A percentile compares a stretch with the other conserved stretches of the same genome.
phyloP scores from a whole-genome alignment of 2,797 vertebrate species.

The Pachyuromys duprasi region DNA sequence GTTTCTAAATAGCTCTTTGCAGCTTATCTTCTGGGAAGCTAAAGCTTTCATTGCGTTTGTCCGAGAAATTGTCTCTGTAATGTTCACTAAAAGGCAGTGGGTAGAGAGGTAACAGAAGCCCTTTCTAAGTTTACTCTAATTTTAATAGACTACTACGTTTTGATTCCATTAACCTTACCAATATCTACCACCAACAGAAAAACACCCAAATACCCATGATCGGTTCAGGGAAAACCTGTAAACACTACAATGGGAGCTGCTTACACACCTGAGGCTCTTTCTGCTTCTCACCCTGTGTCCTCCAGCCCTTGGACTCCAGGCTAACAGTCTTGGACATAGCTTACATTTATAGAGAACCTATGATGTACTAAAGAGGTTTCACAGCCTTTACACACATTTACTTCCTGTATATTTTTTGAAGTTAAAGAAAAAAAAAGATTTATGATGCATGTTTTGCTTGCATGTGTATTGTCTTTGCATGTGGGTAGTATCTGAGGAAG shows the following conservation, averaged over 20 bases:
- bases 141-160: not conserved
- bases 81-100: not conserved
- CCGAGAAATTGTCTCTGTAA: not conserved
- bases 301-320: not conserved
- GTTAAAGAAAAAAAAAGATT: not conserved
- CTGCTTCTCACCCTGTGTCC: not conserved
- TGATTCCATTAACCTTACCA: conserved; percentile 1
- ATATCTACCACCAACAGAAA: conserved; percentile 13
- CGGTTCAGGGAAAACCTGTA: not conserved
- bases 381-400: not conserved
- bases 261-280: not conserved
- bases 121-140: not conserved
- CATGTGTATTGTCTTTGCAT: not conserved
- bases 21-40: not conserved
- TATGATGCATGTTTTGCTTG: not conserved
- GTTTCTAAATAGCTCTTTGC: not conserved
- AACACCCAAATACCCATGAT: not conserved
- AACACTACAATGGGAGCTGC: not conserved
- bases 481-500: not conserved
- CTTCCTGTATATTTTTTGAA: conserved; percentile 13
- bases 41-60: conserved; percentile 3
- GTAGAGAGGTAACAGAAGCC: not conserved
- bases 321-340: not conserved
- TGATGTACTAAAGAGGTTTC: not conserved
- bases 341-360: not conserved